Base-by-base conservation (phyloP, 92 coral and sea anemone genomes). In the Umimayanthus chanpuru region DNA sequence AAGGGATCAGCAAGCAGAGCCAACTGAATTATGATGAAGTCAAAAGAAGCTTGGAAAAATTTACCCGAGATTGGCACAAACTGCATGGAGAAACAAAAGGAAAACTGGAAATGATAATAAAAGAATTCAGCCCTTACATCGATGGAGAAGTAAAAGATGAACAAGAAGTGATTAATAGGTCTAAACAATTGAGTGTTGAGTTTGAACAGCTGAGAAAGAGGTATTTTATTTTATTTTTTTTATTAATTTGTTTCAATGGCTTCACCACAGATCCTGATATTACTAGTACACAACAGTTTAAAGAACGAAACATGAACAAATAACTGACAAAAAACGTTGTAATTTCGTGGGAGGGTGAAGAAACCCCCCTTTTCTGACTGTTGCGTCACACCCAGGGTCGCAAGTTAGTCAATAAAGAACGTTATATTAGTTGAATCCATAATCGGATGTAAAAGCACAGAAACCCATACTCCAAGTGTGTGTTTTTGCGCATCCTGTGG, bases 21-120 rank as follows among this genome's bases (percentile, higher is more conserved):
- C 2, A 47, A 83, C 78, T 21, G 65, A 72, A 83, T 50, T 83
- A 83, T 70, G 87, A 68, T 44, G 78, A 70, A 70, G 78, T 83
- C 78, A 70, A 50, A 72, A 23, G 64, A 11, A 72, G 68, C 55
- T 18, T 70, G 65, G 78, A 71, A 16, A 21, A 83, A 43, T 83
- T n/a, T 44, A 43, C 36, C 43, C 21, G 66, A 28, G 64, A 70
- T 9, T 83, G 87, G 87, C 78, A 23, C 4, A 18, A 16, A 15
- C 21, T 83, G 67, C 87, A 83, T 11, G 78, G 43, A 25, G 87
- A 83, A 83, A 83, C 87, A n/a, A 83, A 70, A 49, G 53, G 2
- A 72, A 83, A 68, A 67, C 79, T 83, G 9, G 43, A 47, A 30
- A 16, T 30, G 4, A 12, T 70, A 28, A 26, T 83, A 6, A 12